phyloP scores from a whole-genome alignment of 2,888 invertebrate genomes.

The Drosophila greeni region DNA sequence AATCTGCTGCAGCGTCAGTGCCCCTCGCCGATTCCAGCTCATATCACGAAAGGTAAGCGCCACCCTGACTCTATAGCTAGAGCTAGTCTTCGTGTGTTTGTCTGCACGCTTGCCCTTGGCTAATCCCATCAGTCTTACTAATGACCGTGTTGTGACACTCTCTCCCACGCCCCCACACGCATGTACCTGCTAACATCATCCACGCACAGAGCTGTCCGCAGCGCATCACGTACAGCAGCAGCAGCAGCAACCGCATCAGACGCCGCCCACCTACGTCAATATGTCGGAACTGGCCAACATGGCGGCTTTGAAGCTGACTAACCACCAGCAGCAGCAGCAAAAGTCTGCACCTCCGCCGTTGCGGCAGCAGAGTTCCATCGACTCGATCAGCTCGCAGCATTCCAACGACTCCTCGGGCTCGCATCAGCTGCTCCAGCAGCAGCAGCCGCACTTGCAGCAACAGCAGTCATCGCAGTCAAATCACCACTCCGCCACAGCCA shows the following conservation, averaged over 20 bases:
- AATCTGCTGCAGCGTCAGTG: conserved; percentile 81
- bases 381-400: conserved; percentile 75
- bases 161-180: conserved; percentile 50
- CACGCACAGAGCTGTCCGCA: conserved; percentile 74
- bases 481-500: conserved; percentile 52
- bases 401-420: conserved; percentile 76
- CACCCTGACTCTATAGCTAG: neutral
- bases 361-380: conserved; percentile 81
- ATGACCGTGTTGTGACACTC: conserved; percentile 58
- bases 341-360: conserved; percentile 71
- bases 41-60: conserved; percentile 85
- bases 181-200: conserved; percentile 54
- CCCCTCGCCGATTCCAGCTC: conserved; percentile 86
- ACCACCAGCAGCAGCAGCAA: conserved; percentile 74
- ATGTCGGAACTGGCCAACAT: conserved; percentile 92
- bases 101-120: conserved; percentile 55
- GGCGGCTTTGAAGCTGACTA: conserved; percentile 86
- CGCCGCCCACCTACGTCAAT: conserved; percentile 92
- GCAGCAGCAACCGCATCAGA: conserved; percentile 59
- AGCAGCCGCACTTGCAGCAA: conserved; percentile 45
- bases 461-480: conserved; percentile 51
- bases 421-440: conserved; percentile 59
- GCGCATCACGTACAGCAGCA: conserved; percentile 75
- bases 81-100: conserved; percentile 47
- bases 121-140: conserved; percentile 65